A percentile compares a stretch with the other conserved stretches of the same genome.
phyloP scores from a whole-genome alignment of 2,113 vertebrate species.

The Camelus bactrianus region DNA sequence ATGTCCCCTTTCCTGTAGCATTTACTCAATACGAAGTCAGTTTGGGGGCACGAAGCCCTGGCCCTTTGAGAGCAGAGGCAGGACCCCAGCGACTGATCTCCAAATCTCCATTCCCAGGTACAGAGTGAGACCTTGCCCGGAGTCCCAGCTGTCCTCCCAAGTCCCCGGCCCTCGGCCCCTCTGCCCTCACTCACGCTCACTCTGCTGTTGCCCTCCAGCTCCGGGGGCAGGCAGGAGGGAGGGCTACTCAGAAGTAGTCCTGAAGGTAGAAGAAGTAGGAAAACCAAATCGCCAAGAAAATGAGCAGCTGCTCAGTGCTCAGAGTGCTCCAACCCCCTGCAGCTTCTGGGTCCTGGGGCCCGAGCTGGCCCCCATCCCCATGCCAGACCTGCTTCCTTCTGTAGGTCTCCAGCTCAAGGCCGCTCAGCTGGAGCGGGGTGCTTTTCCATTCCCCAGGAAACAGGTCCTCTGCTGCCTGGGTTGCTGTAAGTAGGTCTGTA shows the following conservation, averaged over 20 bases:
- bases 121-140: background rate
- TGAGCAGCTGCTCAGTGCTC: constrained; percentile 13
- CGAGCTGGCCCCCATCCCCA: background rate
- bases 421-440: background rate
- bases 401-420: constrained; percentile 49
- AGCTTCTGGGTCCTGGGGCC: background rate
- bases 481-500: constrained; percentile 77
- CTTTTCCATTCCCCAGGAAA: constrained; percentile 56
- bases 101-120: background rate
- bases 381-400: background rate
- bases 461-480: background rate
- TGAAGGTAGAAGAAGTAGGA: constrained; percentile 67
- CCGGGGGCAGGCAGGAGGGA: background rate
- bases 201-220: background rate
- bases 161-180: background rate
- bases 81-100: background rate
- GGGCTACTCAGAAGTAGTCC: background rate
- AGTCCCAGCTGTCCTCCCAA: accelerated
- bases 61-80: background rate
- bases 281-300: constrained; percentile 37
- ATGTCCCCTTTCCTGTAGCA: background rate
- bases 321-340: background rate
- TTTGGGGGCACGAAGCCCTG: background rate
- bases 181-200: no score
- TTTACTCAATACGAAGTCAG: accelerated